Evolutionary conservation across 2,888 invertebrate genomes (phyloP).

Genomic region (Mesoligia furuncula): DNA sequence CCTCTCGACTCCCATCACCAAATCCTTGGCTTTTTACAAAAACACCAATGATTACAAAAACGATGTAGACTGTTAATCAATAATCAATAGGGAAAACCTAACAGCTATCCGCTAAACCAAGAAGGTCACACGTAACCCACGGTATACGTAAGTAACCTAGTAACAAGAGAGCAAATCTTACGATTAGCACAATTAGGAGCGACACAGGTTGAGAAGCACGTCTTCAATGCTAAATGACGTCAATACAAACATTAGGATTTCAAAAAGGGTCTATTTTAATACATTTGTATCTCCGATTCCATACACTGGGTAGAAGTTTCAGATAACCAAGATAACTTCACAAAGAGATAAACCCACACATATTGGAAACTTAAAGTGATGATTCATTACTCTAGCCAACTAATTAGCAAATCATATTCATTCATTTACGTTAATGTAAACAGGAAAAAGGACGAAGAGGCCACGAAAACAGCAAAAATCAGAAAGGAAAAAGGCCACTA

Average conservation of each 20-base stretch:
- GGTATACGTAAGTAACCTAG: conserved; percentile 1
- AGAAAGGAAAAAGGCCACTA: neutral
- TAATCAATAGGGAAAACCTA: conserved; percentile 39
- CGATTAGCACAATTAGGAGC: conserved; percentile 50
- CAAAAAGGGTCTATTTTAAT: neutral
- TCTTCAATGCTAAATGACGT: conserved; percentile 23
- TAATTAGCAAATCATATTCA: neutral
- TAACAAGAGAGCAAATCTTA: conserved; percentile 37
- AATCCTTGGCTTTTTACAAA: neutral
- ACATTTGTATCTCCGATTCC: neutral
- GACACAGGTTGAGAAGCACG: conserved; percentile 19
- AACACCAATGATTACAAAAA: conserved; percentile 7
- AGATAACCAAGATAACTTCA: neutral
- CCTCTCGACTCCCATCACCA: conserved; percentile 18
- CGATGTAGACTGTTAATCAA: conserved; percentile 11
- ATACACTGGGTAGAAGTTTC: neutral
- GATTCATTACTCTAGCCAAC: too few relatives aligned
- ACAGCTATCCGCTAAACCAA: conserved; percentile 29
- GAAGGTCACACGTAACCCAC: conserved; percentile 42
- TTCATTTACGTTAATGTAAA: too few relatives aligned
- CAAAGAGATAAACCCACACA: neutral
- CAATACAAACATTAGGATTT: conserved; percentile 30
- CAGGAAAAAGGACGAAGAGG: neutral
- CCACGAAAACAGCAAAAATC: neutral
- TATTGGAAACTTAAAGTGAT: neutral